Base-by-base conservation (phyloP, 2,888 invertebrate genomes). In the Xylota segnis region DNA sequence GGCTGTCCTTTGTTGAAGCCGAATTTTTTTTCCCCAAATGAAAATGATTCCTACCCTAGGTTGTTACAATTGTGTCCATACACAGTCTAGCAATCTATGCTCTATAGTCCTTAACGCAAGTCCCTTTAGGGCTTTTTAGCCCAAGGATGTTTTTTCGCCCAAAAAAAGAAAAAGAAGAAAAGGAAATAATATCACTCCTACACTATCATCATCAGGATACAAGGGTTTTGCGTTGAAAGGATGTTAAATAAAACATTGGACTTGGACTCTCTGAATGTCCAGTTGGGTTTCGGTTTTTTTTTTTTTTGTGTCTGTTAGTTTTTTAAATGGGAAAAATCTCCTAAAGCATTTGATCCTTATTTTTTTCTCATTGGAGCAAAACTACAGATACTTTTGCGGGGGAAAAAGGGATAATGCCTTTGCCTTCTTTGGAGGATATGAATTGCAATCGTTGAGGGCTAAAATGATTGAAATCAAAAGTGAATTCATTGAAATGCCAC, bases 241-340 rank as follows among this genome's bases (percentile, higher is more conserved):
- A 78, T 70, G 68, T 83, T 79, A 78, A 83, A 79, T 78, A 78
- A 83, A 83, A 74, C 74, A 83, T 74, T 74, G 61, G 61, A 71
- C 77, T 78, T 65, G 71, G 65, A 79, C 47, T 78, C 47, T 78
- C 56, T 71, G 37, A 70, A 23, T 52, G 32, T 59, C 18, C 43
- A 34, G 16, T 61, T 16, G 2, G 23, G 23, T 23, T 23, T 23
- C n/a, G n/a, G n/a, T 23, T 59, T 32, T 4, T 58, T 58, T 61
- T 4, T 37, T 18, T 56, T 58, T 63, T n/a, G 43, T 7, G 3
- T 43, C 52, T 65, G 9, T 47, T 63, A 65, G n/a, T 68, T 47
- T 32, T 37, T 47, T 58, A 76, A 56, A 66, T 59, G 59, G 59
- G 40, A 54, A 81, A 54, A 32, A 76, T 59, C 66, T 66, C 65